These are phyloP conservation scores for Paedocypris sp. DNA, from an alignment of 2,113 vertebrate genomes.

Conservation along the genomic window DNA sequence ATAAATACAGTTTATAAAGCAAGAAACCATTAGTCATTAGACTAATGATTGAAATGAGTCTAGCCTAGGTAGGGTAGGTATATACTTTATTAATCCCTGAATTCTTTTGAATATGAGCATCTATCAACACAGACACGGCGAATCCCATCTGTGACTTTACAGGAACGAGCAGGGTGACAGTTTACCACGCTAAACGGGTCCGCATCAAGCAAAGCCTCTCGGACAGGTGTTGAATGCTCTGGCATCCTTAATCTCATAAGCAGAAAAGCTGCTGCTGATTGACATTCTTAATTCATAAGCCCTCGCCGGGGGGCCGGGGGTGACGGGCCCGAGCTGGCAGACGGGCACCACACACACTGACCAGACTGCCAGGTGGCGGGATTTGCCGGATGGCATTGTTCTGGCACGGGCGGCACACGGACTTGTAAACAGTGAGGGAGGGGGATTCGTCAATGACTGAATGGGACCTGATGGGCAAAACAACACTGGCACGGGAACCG, in stretches of 20 bases:
- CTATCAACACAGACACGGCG: too few relatives aligned
- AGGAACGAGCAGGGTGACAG: background rate
- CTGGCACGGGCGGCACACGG: constrained; percentile 54
- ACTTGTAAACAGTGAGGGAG: background rate
- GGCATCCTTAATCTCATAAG: constrained; percentile 44
- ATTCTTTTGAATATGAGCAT: too few relatives aligned
- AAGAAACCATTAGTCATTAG: too few relatives aligned
- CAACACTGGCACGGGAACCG: background rate
- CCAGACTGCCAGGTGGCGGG: constrained; percentile 35
- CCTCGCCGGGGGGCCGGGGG: constrained; percentile 26
- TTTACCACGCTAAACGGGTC: constrained; percentile 15
- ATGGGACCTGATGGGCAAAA: constrained; percentile 15
- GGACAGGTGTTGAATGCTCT: constrained; percentile 61
- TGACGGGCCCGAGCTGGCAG: constrained; percentile 43
- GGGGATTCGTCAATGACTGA: constrained; percentile 17
- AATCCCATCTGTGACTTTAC: too few relatives aligned
- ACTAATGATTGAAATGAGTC: too few relatives aligned
- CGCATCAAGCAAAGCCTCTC: constrained; percentile 27
- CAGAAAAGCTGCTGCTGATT: constrained; percentile 52
- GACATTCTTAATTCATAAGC: constrained; percentile 60
- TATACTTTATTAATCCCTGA: too few relatives aligned
- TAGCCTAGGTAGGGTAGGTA: too few relatives aligned
- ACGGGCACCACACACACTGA: constrained; percentile 12
- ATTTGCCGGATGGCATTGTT: constrained; percentile 23
- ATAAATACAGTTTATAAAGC: too few relatives aligned